Evolutionary conservation across 2,797 vertebrate species (phyloP).

Genomic region (Coluber constrictor): DNA sequence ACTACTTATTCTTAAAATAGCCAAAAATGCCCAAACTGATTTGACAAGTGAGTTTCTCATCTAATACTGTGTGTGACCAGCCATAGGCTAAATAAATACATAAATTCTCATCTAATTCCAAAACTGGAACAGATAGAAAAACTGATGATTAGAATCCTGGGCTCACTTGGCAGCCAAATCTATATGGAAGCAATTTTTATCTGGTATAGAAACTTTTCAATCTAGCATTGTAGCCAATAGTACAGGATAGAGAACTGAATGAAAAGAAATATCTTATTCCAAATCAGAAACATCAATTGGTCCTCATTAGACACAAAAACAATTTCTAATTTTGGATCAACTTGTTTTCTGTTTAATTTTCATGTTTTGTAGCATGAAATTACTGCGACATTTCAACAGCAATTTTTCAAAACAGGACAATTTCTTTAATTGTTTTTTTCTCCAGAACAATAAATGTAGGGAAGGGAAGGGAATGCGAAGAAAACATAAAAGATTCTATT

Average conservation of each 20-base stretch:
- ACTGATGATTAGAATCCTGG: not conserved
- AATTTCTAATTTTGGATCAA: slow-evolving; percentile 2
- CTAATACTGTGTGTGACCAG: too few relatives aligned
- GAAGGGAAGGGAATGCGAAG: not conserved
- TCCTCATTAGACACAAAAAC: slow-evolving; percentile 5
- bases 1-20: not conserved
- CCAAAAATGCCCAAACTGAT: not conserved
- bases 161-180: not conserved
- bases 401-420: not conserved
- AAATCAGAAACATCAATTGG: not conserved
- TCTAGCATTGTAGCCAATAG: not conserved
- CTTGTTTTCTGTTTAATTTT: slow-evolving; percentile 23
- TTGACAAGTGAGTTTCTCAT: not conserved
- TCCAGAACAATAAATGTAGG: slow-evolving; percentile 1
- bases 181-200: not conserved
- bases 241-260: not conserved
- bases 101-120: too few relatives aligned
- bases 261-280: too few relatives aligned
- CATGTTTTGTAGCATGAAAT: not conserved
- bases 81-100: too few relatives aligned
- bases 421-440: slow-evolving; percentile 1
- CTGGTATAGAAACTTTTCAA: not conserved
- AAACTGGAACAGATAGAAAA: not conserved
- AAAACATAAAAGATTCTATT: slow-evolving; percentile 17
- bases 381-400: not conserved